Evolutionary conservation across 2,113 vertebrate species (phyloP).

Genomic region (zebrafish (Danio rerio)): GRCz12tu NC_133183.1:45398501-45399000

Average conservation of each 20-base stretch:
- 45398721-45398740: background rate
- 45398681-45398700: background rate
- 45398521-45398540: constrained; percentile 19
- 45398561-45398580: constrained; percentile 18
- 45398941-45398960: constrained; percentile 77
- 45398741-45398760: constrained; percentile 10
- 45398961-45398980: constrained; percentile 89
- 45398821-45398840: constrained; percentile 82
- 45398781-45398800: constrained; percentile 35
- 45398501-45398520: background rate
- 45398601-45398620: constrained; percentile 38
- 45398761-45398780: constrained; percentile 2
- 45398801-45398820: background rate
- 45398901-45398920: constrained; percentile 77
- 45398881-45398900: constrained; percentile 79
- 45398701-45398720: background rate
- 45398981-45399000: constrained; percentile 93
- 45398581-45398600: constrained; percentile 7
- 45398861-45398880: constrained; percentile 74
- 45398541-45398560: background rate
- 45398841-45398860: constrained; percentile 82
- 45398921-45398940: constrained; percentile 75
- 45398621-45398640: constrained; percentile 5
- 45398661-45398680: background rate
- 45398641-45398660: background rate